Conservation (phyloP, 1,140 invertebrate species). For the Apis dorsata region DNA sequence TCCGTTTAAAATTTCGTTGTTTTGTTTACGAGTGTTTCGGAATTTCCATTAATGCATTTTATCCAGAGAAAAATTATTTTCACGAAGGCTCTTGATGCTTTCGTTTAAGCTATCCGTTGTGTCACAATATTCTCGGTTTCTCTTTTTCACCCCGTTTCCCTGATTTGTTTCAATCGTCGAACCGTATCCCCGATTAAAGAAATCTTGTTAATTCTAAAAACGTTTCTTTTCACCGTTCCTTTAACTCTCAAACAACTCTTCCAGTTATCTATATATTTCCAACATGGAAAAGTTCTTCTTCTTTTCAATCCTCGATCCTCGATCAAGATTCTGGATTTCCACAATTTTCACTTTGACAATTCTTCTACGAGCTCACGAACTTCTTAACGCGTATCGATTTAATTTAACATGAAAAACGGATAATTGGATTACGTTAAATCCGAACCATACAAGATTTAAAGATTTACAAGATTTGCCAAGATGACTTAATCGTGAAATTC, state of each 20-base stretch:
- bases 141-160: background rate
- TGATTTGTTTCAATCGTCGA: slow-evolving; percentile 9
- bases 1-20: background rate
- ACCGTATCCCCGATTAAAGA: background rate
- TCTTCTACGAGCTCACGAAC: too few species aligned
- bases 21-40: background rate
- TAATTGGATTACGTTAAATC: background rate
- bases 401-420: too few species aligned
- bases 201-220: slow-evolving; percentile 13
- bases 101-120: background rate
- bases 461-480: background rate
- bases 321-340: too few species aligned
- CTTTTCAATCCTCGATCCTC: too few species aligned
- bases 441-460: background rate
- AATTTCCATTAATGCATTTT: background rate
- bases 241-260: too few species aligned
- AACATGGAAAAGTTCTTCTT: background rate
- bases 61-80: background rate
- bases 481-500: background rate
- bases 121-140: background rate
- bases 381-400: too few species aligned
- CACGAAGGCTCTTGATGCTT: background rate
- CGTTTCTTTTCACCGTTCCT: background rate
- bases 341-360: too few species aligned
- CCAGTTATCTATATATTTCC: too few species aligned